Evolutionary conservation across 2,113 vertebrate species (phyloP).

Genomic region (Hydrochoerus hydrochaeris): DNA sequence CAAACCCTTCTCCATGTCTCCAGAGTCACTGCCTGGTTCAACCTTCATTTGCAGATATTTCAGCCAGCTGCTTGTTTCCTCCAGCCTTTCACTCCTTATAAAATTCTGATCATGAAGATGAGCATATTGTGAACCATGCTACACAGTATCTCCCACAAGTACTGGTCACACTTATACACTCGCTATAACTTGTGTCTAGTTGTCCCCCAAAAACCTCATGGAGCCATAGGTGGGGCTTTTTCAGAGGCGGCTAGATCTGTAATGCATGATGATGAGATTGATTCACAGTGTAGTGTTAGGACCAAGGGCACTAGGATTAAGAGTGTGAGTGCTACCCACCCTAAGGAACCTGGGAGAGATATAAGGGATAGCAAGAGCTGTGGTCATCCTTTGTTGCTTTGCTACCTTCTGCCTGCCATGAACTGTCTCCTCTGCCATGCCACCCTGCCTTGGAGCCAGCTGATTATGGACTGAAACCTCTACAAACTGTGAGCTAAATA

Average conservation of each 20-base stretch:
- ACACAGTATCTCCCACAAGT: neutral
- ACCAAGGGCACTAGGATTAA: neutral
- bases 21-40: neutral
- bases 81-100: neutral
- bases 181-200: neutral
- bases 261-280: neutral
- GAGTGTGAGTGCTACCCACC: neutral
- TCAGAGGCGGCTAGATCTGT: neutral
- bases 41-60: neutral
- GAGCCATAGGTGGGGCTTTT: neutral
- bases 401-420: neutral
- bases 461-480: neutral
- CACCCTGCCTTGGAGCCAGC: neutral
- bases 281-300: neutral
- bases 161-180: neutral
- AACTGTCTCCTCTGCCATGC: neutral
- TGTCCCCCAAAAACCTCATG: neutral
- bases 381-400: neutral
- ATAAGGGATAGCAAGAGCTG: neutral
- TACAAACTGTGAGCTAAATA: neutral
- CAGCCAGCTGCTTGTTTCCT: neutral
- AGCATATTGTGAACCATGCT: fast-evolving
- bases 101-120: neutral
- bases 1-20: neutral
- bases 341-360: neutral